These are phyloP conservation scores for Galerucella calmariensis DNA, from an alignment of 2,888 invertebrate genomes.

Conservation along the genomic window DNA sequence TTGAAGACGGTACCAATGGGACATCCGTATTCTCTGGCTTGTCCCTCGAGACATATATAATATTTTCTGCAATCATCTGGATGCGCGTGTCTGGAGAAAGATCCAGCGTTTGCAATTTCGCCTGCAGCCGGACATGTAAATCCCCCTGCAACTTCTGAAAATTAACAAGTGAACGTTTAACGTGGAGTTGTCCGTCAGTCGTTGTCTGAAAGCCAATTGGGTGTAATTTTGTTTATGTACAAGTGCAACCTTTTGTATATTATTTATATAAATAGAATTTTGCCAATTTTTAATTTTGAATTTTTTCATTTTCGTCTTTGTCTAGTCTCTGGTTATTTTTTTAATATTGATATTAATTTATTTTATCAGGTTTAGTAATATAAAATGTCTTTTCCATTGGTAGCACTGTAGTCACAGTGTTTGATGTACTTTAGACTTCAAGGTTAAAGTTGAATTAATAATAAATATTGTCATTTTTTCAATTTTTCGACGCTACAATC, in stretches of 20 bases:
- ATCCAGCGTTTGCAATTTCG: conserved; percentile 84
- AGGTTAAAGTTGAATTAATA: too few relatives aligned
- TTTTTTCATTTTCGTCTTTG: neutral
- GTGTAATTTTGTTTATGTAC: conserved; percentile 24
- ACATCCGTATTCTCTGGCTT: conserved; percentile 93
- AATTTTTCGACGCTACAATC: too few relatives aligned
- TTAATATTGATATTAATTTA: too few relatives aligned
- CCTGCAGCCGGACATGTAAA: conserved; percentile 87
- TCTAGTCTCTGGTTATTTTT: neutral
- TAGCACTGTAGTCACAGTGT: too few relatives aligned
- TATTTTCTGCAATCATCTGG: conserved; percentile 95
- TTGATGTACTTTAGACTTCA: too few relatives aligned
- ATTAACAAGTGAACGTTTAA: conserved; percentile 40
- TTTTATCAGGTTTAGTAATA: too few relatives aligned
- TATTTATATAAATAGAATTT: neutral
- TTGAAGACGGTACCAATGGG: conserved; percentile 96
- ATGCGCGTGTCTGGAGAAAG: conserved; percentile 95
- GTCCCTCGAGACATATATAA: conserved; percentile 93
- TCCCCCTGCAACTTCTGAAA: conserved; percentile 89
- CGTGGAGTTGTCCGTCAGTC: conserved; percentile 44
- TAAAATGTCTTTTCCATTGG: too few relatives aligned
- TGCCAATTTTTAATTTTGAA: conserved; percentile 8
- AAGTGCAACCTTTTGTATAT: neutral
- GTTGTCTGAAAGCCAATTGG: conserved; percentile 45
- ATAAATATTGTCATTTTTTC: too few relatives aligned